Conservation (phyloP, 2,797 vertebrate species). For the Poeciliopsis infans region DNA sequence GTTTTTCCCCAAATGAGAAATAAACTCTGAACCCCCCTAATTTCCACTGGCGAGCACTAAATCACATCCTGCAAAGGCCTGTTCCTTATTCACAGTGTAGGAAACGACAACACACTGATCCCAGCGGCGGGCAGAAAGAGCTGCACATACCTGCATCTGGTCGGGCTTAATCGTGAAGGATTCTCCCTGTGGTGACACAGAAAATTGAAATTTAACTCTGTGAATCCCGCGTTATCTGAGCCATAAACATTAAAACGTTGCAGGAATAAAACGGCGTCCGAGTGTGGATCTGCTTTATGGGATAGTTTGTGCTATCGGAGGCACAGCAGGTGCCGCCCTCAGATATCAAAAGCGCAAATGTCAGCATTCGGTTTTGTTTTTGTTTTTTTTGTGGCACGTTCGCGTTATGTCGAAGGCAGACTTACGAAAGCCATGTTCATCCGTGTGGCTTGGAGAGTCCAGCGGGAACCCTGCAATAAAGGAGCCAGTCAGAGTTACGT, state of each 20-base stretch:
- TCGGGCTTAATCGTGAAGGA: conserved; percentile 88
- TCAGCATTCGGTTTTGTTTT: neutral
- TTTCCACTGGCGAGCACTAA: neutral
- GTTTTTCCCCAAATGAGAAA: neutral
- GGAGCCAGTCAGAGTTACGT: neutral
- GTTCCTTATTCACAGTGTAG: neutral
- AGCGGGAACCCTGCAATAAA: conserved; percentile 89
- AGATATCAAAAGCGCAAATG: conserved; percentile 32
- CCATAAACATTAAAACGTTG: conserved; percentile 26
- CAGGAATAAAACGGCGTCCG: conserved; percentile 4
- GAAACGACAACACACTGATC: neutral
- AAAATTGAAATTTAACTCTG: conserved; percentile 46
- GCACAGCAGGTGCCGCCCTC: neutral
- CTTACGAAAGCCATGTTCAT: conserved; percentile 97
- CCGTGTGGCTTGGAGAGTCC: conserved; percentile 94
- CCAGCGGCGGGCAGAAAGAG: neutral
- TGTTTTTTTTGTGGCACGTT: neutral
- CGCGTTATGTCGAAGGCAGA: neutral
- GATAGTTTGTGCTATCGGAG: conserved; percentile 11
- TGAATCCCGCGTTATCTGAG: conserved; percentile 19
- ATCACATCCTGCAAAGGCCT: fast-evolving
- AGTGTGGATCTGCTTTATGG: conserved; percentile 10
- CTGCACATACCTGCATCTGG: conserved; percentile 91
- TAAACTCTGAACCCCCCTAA: neutral
- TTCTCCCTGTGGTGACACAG: conserved; percentile 81